Percentiles rank a stretch among this genome's conserved stretches.
Conservation (phyloP, 23 tunicate genomes). For the Botrylloides violaceus region DNA sequence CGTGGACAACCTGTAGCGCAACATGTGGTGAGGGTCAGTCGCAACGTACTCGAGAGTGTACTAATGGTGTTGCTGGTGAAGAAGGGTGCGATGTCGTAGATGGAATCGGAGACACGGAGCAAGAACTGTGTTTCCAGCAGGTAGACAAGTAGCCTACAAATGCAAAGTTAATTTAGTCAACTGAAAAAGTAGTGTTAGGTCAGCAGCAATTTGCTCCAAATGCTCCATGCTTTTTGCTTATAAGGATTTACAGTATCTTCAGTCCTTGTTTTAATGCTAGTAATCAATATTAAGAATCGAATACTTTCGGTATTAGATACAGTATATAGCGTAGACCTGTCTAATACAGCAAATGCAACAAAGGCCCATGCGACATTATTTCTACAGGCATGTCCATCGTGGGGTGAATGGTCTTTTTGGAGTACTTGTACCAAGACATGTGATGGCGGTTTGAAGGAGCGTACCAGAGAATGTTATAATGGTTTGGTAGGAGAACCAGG, state of each 20-base stretch:
- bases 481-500: constrained; percentile 64
- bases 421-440: constrained; percentile 27
- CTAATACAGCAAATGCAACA: too few species aligned
- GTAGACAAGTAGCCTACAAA: constrained; percentile 29
- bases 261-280: too few species aligned
- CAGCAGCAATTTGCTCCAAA: too few species aligned
- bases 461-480: constrained; percentile 31
- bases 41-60: constrained; percentile 39
- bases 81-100: constrained; percentile 44
- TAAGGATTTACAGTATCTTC: not conserved
- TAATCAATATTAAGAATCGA: too few species aligned
- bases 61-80: constrained; percentile 57
- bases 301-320: too few species aligned
- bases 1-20: constrained; percentile 48
- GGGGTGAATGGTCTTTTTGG: constrained; percentile 37
- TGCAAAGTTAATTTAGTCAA: not conserved
- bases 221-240: not conserved
- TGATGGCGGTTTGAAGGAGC: constrained; percentile 33
- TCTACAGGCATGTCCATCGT: constrained; percentile 30
- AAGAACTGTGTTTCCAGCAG: constrained; percentile 27
- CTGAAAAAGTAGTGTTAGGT: too few species aligned
- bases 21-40: constrained; percentile 69
- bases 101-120: constrained; percentile 26
- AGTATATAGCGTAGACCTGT: too few species aligned
- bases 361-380: too few species aligned